Percentiles rank a stretch among this genome's conserved stretches.
Evolutionary conservation across 2,888 invertebrate genomes (phyloP).

Genomic region (Leptopterna dolabrata): DNA sequence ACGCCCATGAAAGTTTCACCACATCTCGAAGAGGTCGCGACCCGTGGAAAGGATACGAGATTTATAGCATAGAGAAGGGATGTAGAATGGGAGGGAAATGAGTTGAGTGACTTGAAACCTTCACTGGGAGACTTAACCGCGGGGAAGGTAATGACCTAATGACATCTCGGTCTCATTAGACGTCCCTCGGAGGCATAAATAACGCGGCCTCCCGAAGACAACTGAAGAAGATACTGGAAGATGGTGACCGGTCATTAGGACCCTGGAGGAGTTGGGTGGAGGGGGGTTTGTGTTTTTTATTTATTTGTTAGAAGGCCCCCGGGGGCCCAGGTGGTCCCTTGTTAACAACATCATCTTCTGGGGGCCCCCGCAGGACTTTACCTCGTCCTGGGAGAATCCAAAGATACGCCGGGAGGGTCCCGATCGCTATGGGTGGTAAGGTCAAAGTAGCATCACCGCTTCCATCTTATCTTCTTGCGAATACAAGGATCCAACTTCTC

Average conservation of each 20-base stretch:
- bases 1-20: not conserved
- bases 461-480: conserved; percentile 26
- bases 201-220: conserved; percentile 16
- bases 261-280: not conserved
- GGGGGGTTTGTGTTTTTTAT: conserved; percentile 12
- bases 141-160: conserved; percentile 30
- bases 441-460: conserved; percentile 3
- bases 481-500: not conserved
- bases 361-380: not conserved
- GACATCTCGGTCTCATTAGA: conserved; percentile 47
- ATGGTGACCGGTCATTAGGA: conserved; percentile 47
- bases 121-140: not conserved
- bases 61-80: not conserved
- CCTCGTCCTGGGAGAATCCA: conserved; percentile 39
- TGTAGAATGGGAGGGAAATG: not conserved
- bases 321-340: conserved; percentile 53
- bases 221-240: not conserved
- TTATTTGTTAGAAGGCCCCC: conserved; percentile 8
- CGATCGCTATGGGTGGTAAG: not conserved
- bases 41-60: not conserved
- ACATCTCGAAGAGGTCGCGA: not conserved
- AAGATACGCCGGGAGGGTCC: conserved; percentile 31
- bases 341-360: conserved; percentile 52
- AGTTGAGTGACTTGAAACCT: not conserved
- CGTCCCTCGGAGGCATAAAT: conserved; percentile 30